A percentile compares a stretch with the other conserved stretches of the same genome.
Evolutionary conservation across 2,113 vertebrate genomes (phyloP).

Genomic region (Microtus ochrogaster): DNA sequence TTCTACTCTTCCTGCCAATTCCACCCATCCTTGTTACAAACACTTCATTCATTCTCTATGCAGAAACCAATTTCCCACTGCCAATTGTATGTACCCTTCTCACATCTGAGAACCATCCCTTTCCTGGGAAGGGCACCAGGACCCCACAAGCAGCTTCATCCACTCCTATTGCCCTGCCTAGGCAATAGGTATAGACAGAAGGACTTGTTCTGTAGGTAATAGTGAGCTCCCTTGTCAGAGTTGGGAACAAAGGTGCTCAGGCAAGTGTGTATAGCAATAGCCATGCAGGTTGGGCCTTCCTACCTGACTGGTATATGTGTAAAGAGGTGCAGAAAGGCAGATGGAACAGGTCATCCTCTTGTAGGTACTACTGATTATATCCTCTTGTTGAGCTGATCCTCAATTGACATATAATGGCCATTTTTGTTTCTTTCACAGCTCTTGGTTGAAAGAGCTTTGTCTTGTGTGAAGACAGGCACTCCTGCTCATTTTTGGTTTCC

Average conservation of each 20-base stretch:
- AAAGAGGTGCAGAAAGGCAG: not conserved
- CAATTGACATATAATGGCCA: not conserved
- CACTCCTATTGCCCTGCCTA: not conserved
- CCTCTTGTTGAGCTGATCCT: not conserved
- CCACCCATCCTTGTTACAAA: not conserved
- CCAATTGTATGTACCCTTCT: no score
- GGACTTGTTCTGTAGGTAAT: not conserved
- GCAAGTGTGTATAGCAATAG: not conserved
- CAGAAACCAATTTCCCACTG: not conserved
- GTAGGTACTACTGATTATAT: not conserved
- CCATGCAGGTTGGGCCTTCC: not conserved
- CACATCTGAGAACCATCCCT: not conserved
- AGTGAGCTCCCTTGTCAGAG: not conserved
- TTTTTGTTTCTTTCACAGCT: not conserved
- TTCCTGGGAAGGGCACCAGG: not conserved
- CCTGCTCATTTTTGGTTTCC: no score
- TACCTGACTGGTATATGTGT: not conserved
- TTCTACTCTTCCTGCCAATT: not conserved
- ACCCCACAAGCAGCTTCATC: not conserved
- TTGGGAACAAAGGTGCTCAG: not conserved
- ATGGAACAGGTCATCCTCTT: not conserved
- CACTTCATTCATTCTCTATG: not conserved
- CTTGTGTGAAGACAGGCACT: not conserved
- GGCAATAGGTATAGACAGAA: not conserved
- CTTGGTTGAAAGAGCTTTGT: not conserved